Percentiles rank a stretch among this genome's conserved stretches.
Conservation (phyloP, 2,797 vertebrate species). For the Brachymystax lenok region DNA sequence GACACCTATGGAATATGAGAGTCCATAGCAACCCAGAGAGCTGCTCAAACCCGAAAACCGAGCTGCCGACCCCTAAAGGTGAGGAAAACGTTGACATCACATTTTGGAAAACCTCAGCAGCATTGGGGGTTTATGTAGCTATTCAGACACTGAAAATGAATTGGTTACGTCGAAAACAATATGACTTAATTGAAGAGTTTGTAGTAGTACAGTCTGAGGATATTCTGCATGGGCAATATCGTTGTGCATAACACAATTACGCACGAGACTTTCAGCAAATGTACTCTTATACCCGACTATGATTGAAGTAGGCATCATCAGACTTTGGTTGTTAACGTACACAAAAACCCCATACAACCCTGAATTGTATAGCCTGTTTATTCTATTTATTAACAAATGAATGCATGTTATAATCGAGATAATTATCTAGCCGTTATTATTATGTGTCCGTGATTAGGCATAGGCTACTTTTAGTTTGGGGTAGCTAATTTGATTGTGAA, state of each 20-base stretch:
- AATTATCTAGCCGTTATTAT: neutral
- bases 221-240: neutral
- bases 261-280: neutral
- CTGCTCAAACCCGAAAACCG: conserved; percentile 16
- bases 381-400: neutral
- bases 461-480: neutral
- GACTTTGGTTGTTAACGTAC: neutral
- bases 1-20: conserved; percentile 6
- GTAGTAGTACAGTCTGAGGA: neutral
- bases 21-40: conserved; percentile 20
- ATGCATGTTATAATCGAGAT: neutral
- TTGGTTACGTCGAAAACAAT: neutral
- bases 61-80: conserved; percentile 35
- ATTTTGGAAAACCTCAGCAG: neutral
- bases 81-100: conserved; percentile 24
- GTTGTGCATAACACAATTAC: neutral
- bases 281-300: neutral
- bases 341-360: neutral
- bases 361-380: neutral
- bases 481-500: neutral
- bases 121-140: neutral
- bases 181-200: neutral
- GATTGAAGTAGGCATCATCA: neutral
- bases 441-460: neutral
- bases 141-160: neutral